Conservation (phyloP, 1,140 invertebrate genomes). For the Harpegnathos saltator region DNA sequence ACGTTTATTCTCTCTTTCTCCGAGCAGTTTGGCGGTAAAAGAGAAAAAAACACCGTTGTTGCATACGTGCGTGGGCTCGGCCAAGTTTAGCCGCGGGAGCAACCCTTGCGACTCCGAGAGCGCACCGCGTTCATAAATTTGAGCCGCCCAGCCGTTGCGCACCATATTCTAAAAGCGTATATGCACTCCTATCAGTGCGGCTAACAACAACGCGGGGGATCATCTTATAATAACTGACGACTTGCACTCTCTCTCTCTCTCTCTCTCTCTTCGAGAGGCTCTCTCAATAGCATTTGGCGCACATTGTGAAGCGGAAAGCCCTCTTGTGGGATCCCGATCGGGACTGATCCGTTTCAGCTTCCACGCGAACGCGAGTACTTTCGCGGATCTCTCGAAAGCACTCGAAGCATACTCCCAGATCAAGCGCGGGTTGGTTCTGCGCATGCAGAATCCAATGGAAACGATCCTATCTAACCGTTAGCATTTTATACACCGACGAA, state of each 20-base stretch:
- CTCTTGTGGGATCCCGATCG: neutral
- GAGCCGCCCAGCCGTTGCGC: neutral
- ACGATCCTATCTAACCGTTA: constrained; percentile 61
- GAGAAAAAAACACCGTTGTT: constrained; percentile 39
- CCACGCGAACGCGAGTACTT: neutral
- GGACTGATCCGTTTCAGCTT: neutral
- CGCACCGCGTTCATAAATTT: neutral
- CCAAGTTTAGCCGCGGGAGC: constrained; percentile 59
- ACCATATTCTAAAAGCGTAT: constrained; percentile 45
- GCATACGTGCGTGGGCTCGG: constrained; percentile 22
- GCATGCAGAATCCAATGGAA: neutral
- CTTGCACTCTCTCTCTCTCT: neutral
- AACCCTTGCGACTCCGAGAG: constrained; percentile 11
- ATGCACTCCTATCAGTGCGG: neutral
- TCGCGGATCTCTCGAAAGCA: neutral
- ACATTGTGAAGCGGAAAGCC: neutral
- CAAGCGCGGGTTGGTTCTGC: constrained; percentile 3
- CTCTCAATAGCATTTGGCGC: neutral
- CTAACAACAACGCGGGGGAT: constrained; percentile 29
- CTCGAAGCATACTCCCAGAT: neutral
- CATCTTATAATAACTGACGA: neutral
- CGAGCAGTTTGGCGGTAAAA: constrained; percentile 6
- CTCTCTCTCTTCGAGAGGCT: neutral
- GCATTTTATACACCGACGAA: constrained; percentile 60
- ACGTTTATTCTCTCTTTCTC: constrained; percentile 21